phyloP scores from a whole-genome alignment of 2,113 vertebrate genomes.

The Oxyruncus cristatus region DNA sequence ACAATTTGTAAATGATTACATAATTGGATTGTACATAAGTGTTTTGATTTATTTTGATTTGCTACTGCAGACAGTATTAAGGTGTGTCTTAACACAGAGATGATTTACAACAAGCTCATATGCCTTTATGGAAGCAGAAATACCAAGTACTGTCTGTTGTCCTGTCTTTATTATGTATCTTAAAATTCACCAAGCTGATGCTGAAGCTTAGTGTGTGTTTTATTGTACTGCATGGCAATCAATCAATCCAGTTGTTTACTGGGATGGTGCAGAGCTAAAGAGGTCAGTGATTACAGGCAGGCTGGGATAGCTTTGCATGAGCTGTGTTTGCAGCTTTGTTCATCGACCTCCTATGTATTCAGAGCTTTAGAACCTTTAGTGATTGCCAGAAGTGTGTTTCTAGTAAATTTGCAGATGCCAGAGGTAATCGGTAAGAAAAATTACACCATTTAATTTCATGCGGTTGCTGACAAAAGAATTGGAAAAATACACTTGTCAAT shows the following conservation, averaged over 20 bases:
- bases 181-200: neutral
- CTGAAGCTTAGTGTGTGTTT: neutral
- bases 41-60: neutral
- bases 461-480: neutral
- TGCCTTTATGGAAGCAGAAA: neutral
- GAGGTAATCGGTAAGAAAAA: slow-evolving; percentile 25
- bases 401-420: slow-evolving; percentile 1
- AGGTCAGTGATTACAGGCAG: neutral
- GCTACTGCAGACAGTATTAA: neutral
- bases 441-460: neutral
- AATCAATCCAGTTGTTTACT: neutral
- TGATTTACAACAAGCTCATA: neutral
- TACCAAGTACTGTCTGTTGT: neutral
- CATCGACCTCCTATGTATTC: neutral
- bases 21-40: neutral
- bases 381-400: neutral
- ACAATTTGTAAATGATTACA: neutral
- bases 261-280: neutral
- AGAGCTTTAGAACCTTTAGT: neutral
- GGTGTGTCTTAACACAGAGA: neutral
- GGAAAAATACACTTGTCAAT: neutral
- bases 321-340: slow-evolving; percentile 8
- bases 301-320: neutral
- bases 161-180: neutral
- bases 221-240: neutral